Evolutionary conservation across 2,113 vertebrate species (phyloP).

Genomic region (Malaclemys terrapin): DNA sequence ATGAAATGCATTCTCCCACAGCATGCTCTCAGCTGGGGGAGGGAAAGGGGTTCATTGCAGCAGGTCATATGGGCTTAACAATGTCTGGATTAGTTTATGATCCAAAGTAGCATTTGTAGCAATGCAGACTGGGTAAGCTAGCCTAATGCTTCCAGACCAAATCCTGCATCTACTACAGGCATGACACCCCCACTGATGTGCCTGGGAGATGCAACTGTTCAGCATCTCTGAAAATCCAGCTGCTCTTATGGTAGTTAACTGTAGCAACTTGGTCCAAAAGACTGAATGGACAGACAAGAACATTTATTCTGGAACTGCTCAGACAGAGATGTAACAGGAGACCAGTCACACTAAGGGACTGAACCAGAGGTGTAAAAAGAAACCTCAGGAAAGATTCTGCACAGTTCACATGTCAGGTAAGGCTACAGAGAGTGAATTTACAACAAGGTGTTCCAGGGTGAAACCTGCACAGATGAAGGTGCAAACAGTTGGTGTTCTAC

Average conservation of each 20-base stretch:
- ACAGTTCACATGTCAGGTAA: not conserved
- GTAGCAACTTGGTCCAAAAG: not conserved
- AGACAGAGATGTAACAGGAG: not conserved
- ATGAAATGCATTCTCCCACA: not conserved
- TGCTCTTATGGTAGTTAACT: not conserved
- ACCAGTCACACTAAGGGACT: not conserved
- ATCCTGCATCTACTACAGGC: not conserved
- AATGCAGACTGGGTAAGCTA: not conserved
- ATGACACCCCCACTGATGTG: not conserved
- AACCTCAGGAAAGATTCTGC: not conserved
- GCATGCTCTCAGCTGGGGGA: not conserved
- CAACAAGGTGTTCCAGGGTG: not conserved
- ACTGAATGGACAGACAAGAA: not conserved
- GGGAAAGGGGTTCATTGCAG: not conserved
- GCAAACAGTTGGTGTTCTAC: not conserved
- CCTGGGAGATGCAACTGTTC: not conserved
- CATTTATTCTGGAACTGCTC: not conserved
- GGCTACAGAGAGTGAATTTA: not conserved
- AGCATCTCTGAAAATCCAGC: not conserved
- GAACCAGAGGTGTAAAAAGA: not conserved
- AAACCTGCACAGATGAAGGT: not conserved
- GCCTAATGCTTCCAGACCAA: not conserved
- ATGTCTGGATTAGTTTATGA: not conserved
- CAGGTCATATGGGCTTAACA: not conserved
- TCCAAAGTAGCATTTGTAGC: not conserved